These are phyloP conservation scores for Luffia ferchaultella DNA, from an alignment of 2,888 invertebrate genomes.

Conservation along the genomic window DNA sequence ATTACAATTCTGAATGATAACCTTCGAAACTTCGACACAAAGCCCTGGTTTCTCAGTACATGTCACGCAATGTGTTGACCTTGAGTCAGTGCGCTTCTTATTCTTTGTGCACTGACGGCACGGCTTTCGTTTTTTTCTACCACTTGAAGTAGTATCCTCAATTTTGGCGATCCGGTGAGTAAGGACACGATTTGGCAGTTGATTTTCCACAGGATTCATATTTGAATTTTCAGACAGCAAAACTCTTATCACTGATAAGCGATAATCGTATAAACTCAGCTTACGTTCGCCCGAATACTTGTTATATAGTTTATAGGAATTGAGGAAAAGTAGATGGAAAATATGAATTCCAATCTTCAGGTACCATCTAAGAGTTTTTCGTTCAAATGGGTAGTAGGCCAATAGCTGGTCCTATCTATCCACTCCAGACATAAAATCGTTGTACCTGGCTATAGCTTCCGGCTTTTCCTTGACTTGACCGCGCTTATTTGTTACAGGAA, in stretches of 20 bases:
- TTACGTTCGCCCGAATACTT: neutral
- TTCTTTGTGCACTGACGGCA: neutral
- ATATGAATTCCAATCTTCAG: neutral
- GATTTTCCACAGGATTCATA: too few species aligned
- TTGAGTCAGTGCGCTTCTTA: neutral
- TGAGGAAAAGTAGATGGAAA: conserved; percentile 1
- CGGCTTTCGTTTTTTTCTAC: neutral
- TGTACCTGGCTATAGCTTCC: conserved; percentile 11
- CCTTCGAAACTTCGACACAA: conserved; percentile 1
- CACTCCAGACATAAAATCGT: conserved; percentile 17
- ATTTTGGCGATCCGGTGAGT: neutral
- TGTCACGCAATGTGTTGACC: neutral
- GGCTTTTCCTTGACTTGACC: neutral
- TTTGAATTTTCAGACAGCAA: too few species aligned
- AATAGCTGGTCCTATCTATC: conserved; percentile 19
- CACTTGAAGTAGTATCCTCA: neutral
- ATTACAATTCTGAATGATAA: too few species aligned
- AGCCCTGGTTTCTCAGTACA: neutral
- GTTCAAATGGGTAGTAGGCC: conserved; percentile 17
- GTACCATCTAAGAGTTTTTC: conserved; percentile 12
- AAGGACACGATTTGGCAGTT: too few species aligned
- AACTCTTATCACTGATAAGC: neutral
- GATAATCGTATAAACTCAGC: conserved; percentile 1
- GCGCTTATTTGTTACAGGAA: conserved; percentile 14
- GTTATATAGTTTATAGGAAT: conserved; percentile 3